Base-by-base conservation (phyloP, 1,140 invertebrate genomes). In the Harpegnathos saltator region DNA sequence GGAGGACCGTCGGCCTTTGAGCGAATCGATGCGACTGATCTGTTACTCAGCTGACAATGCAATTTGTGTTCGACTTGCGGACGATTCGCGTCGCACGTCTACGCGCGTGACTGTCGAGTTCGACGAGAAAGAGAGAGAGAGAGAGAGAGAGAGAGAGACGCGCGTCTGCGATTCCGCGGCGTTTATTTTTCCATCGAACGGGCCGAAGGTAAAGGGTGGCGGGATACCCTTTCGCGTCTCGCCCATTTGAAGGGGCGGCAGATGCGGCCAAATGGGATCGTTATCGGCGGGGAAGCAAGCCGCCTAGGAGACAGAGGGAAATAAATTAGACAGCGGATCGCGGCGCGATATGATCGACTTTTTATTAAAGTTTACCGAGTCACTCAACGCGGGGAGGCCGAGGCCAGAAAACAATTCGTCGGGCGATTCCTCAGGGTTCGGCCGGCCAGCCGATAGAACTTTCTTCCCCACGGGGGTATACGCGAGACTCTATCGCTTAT, bases 251-350 rank as follows among this genome's bases (percentile, higher is more conserved):
- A 59, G 14, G 22, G 22, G 11, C 19, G 38, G 50, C 38, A 61
- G 22, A 62, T 11, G n/a, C n/a, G n/a, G 5, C 2, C n/a, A 33
- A 75, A 63, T 74, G 24, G 17, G 48, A 61, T 61, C 48, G 61
- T 75, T 73, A 73, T 59, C 26, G 17, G 0, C 38, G 12, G 5
- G 24, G 61, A 29, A 33, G 7, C 38, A 48, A 17, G 5, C 5
- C 4, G 22, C 29, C 17, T 61, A 56, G 1, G 44, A 61, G 19
- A 1, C 14, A 65, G 33, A 52, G 12, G 14, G 52, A 65, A 19
- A 22, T 52, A 14, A 54, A 75, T 33, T 75, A n/a, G 11, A 33
- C 0, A 38, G 7, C 1, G 24, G 3, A 11, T 7, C 29, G 65
- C 14, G 14, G n/a, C 7, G 9, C 22, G 3, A 33, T 52, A 14